These are phyloP conservation scores for Drosophila greeni DNA, from an alignment of 2,888 invertebrate species.

Conservation along the genomic window DNA sequence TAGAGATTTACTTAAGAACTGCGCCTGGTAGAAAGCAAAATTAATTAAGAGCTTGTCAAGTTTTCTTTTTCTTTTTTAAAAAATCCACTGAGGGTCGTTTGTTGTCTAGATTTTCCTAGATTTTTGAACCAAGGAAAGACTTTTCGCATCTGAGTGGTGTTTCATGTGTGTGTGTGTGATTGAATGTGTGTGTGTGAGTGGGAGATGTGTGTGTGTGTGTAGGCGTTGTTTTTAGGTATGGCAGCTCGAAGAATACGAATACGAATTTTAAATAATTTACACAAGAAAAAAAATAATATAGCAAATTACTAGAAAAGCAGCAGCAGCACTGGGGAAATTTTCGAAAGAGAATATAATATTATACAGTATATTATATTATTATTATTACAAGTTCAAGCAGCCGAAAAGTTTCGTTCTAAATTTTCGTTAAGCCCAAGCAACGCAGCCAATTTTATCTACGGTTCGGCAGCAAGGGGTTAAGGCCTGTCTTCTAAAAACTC, in stretches of 20 bases:
- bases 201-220: slow-evolving; percentile 23
- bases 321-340: slow-evolving; percentile 39
- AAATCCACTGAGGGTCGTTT: slow-evolving; percentile 31
- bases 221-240: slow-evolving; percentile 54
- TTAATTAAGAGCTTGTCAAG: slow-evolving; percentile 21
- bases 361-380: too few relatives aligned
- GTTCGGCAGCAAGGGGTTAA: slow-evolving; percentile 36
- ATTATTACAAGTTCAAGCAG: slow-evolving; percentile 17
- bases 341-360: slow-evolving; percentile 21
- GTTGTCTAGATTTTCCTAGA: slow-evolving; percentile 24
- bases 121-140: slow-evolving; percentile 60
- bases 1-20: slow-evolving; percentile 33
- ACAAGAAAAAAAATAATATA: slow-evolving; percentile 10
- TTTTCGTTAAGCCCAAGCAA: slow-evolving; percentile 57
- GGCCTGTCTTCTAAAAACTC: slow-evolving; percentile 4
- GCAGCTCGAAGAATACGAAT: slow-evolving; percentile 68
- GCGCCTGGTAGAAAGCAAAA: slow-evolving; percentile 47
- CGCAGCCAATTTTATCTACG: slow-evolving; percentile 75
- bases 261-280: slow-evolving; percentile 54
- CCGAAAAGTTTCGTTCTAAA: slow-evolving; percentile 22
- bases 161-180: slow-evolving; percentile 19
- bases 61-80: neutral
- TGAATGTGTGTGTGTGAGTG: slow-evolving; percentile 34
- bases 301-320: slow-evolving; percentile 25
- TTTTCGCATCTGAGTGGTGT: slow-evolving; percentile 48